Conservation (phyloP, 2,797 vertebrate genomes). For the Hafferia zeledoni region DNA sequence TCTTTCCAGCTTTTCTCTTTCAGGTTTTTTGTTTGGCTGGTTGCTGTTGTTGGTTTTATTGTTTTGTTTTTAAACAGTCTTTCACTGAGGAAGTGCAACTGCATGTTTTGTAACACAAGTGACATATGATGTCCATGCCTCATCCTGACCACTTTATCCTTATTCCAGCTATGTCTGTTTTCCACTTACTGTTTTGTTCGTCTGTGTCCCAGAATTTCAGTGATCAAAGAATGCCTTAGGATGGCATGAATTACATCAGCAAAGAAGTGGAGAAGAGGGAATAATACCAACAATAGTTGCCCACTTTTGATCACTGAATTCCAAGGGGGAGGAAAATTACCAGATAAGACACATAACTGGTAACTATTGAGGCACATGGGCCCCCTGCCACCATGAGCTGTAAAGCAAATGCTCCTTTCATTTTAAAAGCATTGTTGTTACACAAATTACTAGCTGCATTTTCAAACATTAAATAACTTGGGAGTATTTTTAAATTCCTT, state of each 20-base stretch:
- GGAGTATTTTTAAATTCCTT: neutral
- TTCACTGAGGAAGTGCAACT: neutral
- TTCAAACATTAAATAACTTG: neutral
- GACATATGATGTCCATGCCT: neutral
- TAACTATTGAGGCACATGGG: neutral
- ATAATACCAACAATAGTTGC: neutral
- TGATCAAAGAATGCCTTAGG: neutral
- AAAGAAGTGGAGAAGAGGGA: neutral
- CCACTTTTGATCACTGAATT: neutral
- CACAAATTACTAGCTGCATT: neutral
- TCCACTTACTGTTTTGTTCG: neutral
- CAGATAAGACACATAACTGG: neutral
- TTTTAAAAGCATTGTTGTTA: neutral
- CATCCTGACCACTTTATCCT: neutral
- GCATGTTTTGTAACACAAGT: neutral
- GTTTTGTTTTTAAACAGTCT: neutral
- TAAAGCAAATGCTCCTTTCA: neutral
- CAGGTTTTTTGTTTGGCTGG: no score
- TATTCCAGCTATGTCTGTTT: neutral
- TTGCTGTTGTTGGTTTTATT: neutral
- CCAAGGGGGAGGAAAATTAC: neutral
- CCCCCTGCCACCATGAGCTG: neutral
- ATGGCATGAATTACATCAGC: neutral
- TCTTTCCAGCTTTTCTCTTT: neutral
- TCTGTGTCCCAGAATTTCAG: neutral